These are phyloP conservation scores for Gastrophryne carolinensis DNA, from an alignment of 2,797 vertebrate genomes.

Conservation along the genomic window DNA sequence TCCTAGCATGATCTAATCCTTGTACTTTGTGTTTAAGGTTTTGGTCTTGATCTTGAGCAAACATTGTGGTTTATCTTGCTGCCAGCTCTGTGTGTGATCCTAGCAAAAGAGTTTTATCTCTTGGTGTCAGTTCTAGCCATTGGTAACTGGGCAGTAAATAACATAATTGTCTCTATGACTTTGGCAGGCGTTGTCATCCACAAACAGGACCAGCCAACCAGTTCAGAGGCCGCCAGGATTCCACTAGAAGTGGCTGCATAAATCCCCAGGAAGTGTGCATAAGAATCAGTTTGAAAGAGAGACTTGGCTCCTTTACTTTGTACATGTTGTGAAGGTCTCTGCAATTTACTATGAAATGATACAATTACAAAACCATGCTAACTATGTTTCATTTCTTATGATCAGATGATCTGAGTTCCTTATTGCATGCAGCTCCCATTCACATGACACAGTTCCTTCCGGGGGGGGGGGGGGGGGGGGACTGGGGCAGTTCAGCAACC, in stretches of 20 bases:
- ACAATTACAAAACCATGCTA: not conserved
- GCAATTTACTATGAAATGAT: not conserved
- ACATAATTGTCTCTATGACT: conserved; percentile 27
- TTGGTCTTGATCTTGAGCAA: conserved; percentile 24
- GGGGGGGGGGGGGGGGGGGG: too few relatives aligned
- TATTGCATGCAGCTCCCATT: too few relatives aligned
- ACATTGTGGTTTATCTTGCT: conserved; percentile 13
- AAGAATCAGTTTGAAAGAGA: conserved; percentile 8
- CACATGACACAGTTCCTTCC: too few relatives aligned
- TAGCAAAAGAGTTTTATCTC: conserved; percentile 23
- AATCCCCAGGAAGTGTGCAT: conserved; percentile 25
- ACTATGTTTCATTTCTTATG: too few relatives aligned
- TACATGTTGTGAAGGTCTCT: not conserved
- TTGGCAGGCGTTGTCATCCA: not conserved
- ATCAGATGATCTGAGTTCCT: too few relatives aligned
- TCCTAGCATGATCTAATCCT: conserved; percentile 35
- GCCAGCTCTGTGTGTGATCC: conserved; percentile 41
- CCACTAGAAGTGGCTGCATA: conserved; percentile 11
- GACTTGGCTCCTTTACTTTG: not conserved
- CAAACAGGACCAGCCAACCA: conserved; percentile 5
- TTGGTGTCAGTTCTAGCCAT: not conserved
- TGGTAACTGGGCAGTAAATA: conserved; percentile 23
- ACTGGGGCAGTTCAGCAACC: too few relatives aligned
- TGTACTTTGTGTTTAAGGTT: conserved; percentile 22
- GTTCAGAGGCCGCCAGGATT: conserved; percentile 1